Evolutionary conservation across 1,140 invertebrate species (phyloP), one percentile per base, ranked within the genome.

Genomic region (Leguminivora glycinivorella): DNA sequence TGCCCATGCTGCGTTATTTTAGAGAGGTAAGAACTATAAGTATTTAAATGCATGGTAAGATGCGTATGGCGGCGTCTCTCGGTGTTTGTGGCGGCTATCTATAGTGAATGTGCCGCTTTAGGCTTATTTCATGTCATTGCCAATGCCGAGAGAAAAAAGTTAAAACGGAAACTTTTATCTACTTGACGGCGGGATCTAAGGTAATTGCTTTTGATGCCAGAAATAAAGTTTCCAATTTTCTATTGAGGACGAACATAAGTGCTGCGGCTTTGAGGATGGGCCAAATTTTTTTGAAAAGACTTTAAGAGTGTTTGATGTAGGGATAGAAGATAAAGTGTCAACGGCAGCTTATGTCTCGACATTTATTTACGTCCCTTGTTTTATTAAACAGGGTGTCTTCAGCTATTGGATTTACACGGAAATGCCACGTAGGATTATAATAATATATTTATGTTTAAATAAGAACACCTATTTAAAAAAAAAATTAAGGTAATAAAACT

Each of bases 151-250:
- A 34, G 31, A 63, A 63, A 56, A 63, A 63, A 63, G 58, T 63
- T 34, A 63, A 63, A 63, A 63, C 58, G 58, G 58, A 63, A 63
- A 63, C 58, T 63, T 63, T 63, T 63, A 63, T 63, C 58, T 63
- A 63, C 58, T 63, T 63, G 58, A 63, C 29, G 58, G 58, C 26
- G 26, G 58, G 58, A 63, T 63, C 58, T 29, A 29, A 63, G 58
- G 58, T 63, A 63, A 63, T 63, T 63, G 58, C 58, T 34, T 63
- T 63, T 63, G 58, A 63, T 63, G 26, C 58, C 58, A 63, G 58
- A 63, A 63, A 63, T 63, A 63, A 63, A 60, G 58, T 34, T 29
- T 7, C 58, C 25, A 26, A 29, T 29, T 60, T 60, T 60, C 56
- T 63, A 34, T 63, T 29, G 26, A 63, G 29, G 17, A 63, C 58